These are phyloP conservation scores for Galaxias olidus DNA, from an alignment of 2,797 vertebrate genomes.

Conservation along the genomic window DNA sequence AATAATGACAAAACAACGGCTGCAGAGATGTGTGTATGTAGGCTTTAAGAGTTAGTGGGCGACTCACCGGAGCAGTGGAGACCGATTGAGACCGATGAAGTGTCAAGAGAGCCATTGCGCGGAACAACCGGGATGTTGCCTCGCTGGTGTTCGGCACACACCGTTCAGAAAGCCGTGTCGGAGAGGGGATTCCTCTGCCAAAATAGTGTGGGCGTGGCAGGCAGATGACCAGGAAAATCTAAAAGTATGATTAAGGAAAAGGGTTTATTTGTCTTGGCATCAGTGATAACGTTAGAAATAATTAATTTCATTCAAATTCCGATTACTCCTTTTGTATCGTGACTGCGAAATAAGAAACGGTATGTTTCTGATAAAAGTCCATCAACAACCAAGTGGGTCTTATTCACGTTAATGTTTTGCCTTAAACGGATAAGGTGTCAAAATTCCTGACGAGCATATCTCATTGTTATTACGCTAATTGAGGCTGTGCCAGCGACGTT, in stretches of 20 bases:
- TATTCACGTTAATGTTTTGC: too few relatives aligned
- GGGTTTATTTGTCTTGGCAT: too few relatives aligned
- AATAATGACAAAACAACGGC: neutral
- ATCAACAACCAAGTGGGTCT: too few relatives aligned
- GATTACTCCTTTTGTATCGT: too few relatives aligned
- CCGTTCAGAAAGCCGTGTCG: neutral
- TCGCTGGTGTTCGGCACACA: slow-evolving; percentile 29
- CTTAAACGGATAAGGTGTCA: too few relatives aligned
- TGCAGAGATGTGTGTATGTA: neutral
- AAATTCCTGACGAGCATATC: too few relatives aligned
- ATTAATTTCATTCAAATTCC: slow-evolving; percentile 11
- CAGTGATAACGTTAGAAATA: slow-evolving; percentile 4
- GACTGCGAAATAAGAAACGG: too few relatives aligned
- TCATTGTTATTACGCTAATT: too few relatives aligned
- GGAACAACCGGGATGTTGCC: slow-evolving; percentile 6
- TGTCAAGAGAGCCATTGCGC: slow-evolving; percentile 77
- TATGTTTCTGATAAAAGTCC: too few relatives aligned
- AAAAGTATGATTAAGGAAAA: too few relatives aligned
- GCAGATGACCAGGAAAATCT: too few relatives aligned
- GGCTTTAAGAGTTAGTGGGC: neutral
- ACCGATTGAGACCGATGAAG: slow-evolving; percentile 74
- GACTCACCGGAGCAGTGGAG: slow-evolving; percentile 68
- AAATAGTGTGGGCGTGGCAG: slow-evolving; percentile 7
- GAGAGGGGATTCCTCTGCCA: slow-evolving; percentile 13
- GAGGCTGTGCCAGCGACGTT: too few relatives aligned